phyloP scores from a whole-genome alignment of 1,140 invertebrate genomes.

The Cherax destructor region DNA sequence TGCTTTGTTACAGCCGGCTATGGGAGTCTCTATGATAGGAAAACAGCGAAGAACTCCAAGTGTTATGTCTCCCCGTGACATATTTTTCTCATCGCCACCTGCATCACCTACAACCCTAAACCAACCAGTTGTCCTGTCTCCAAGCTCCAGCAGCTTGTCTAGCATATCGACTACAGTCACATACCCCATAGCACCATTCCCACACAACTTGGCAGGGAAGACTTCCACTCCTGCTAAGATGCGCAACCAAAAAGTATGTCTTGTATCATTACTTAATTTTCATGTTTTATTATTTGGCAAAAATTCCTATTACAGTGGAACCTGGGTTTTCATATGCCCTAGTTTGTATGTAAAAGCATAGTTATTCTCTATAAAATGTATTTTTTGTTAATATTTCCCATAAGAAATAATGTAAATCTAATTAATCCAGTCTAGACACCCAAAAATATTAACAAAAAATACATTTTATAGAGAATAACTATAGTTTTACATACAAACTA shows the following conservation, averaged over 20 bases:
- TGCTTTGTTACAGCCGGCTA: slow-evolving; percentile 72
- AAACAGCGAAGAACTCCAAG: slow-evolving; percentile 73
- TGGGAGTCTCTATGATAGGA: slow-evolving; percentile 74
- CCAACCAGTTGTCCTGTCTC: slow-evolving; percentile 4
- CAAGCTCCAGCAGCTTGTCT: slow-evolving; percentile 15
- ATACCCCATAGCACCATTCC: neutral
- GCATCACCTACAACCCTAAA: slow-evolving; percentile 50
- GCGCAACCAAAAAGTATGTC: slow-evolving; percentile 37
- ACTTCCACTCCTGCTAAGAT: slow-evolving; percentile 21
- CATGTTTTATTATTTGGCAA: too few species aligned
- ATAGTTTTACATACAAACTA: too few species aligned
- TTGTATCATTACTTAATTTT: neutral
- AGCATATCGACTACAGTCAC: slow-evolving; percentile 1
- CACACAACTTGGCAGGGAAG: neutral
- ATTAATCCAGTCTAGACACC: too few species aligned
- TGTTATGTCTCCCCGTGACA: slow-evolving; percentile 63
- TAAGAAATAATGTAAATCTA: too few species aligned
- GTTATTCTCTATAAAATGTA: too few species aligned
- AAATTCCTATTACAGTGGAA: too few species aligned
- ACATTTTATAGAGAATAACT: too few species aligned
- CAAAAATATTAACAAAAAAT: too few species aligned
- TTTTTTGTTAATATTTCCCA: too few species aligned
- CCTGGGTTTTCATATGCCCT: too few species aligned
- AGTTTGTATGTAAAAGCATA: too few species aligned
- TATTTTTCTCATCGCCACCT: slow-evolving; percentile 68